Evolutionary conservation across 1,140 invertebrate genomes (phyloP).

Genomic region (Euglossa dilemma): DNA sequence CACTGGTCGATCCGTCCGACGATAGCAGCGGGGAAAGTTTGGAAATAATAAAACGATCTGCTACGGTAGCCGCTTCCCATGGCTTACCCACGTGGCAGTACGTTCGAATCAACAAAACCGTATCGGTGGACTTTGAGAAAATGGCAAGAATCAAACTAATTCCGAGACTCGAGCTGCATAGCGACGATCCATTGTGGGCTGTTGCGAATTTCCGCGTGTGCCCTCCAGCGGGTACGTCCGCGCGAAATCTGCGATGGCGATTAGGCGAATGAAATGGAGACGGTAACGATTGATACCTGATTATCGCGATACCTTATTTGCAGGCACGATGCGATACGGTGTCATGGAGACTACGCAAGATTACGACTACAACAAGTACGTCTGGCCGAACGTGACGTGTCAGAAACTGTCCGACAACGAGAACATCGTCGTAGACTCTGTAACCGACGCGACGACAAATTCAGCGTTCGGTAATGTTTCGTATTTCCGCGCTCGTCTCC

Average conservation of each 20-base stretch:
- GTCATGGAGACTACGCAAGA: conserved; percentile 23
- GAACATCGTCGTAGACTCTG: conserved; percentile 22
- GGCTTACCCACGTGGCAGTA: conserved; percentile 61
- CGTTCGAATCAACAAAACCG: conserved; percentile 21
- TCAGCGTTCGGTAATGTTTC: conserved; percentile 29
- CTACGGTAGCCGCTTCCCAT: not conserved
- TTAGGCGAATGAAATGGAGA: no score
- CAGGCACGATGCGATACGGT: conserved; percentile 32
- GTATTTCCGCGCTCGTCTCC: not conserved
- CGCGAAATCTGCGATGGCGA: not conserved
- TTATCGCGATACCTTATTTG: not conserved
- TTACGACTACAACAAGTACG: not conserved
- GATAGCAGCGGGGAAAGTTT: not conserved
- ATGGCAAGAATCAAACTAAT: not conserved
- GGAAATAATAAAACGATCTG: not conserved
- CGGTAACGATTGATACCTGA: not conserved
- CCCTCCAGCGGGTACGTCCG: conserved; percentile 36
- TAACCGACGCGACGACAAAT: not conserved
- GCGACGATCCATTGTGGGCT: conserved; percentile 44
- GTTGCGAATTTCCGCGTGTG: conserved; percentile 54
- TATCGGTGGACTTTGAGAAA: not conserved
- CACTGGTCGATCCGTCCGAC: not conserved
- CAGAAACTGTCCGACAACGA: conserved; percentile 62
- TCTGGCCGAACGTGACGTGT: conserved; percentile 51
- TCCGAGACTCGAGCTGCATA: not conserved